Evolutionary conservation across 92 coral and sea anemone genomes (phyloP).

Genomic region (Porites rus): DNA sequence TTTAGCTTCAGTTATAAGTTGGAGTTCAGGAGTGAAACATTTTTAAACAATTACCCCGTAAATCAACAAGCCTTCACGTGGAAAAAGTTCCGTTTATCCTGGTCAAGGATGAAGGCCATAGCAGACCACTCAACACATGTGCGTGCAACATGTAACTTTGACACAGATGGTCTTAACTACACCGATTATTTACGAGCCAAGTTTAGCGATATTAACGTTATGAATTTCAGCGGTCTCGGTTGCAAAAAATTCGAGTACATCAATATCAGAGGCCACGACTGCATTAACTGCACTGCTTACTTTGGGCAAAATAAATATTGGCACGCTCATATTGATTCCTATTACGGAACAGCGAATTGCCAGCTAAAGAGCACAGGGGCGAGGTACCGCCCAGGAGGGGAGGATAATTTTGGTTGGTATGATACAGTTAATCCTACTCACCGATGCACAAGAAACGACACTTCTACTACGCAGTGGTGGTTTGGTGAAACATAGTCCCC

Average conservation of each 20-base stretch:
- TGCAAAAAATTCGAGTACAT: background rate
- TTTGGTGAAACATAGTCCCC: background rate
- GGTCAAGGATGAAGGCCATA: constrained; percentile 16
- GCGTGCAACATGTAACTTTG: constrained; percentile 50
- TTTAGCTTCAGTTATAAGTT: constrained; percentile 32
- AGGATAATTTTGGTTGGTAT: constrained; percentile 6
- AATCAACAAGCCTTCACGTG: constrained; percentile 43
- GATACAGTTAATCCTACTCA: background rate
- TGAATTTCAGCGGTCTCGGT: background rate
- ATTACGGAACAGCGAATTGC: background rate
- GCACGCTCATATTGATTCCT: constrained; percentile 2
- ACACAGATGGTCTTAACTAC: constrained; percentile 12
- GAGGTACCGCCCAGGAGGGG: background rate
- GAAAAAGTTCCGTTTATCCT: constrained; percentile 31
- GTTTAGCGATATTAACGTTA: background rate
- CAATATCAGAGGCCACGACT: background rate
- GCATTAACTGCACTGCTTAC: constrained; percentile 9
- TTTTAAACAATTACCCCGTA: constrained; percentile 31
- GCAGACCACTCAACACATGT: background rate
- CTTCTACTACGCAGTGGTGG: constrained; percentile 16
- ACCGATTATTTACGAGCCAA: constrained; percentile 4
- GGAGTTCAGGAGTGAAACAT: constrained; percentile 2
- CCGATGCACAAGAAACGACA: background rate
- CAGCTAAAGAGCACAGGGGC: background rate
- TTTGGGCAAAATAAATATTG: background rate